Conservation (phyloP, 2,888 invertebrate species). For the Gisinianus flammeolus region DNA sequence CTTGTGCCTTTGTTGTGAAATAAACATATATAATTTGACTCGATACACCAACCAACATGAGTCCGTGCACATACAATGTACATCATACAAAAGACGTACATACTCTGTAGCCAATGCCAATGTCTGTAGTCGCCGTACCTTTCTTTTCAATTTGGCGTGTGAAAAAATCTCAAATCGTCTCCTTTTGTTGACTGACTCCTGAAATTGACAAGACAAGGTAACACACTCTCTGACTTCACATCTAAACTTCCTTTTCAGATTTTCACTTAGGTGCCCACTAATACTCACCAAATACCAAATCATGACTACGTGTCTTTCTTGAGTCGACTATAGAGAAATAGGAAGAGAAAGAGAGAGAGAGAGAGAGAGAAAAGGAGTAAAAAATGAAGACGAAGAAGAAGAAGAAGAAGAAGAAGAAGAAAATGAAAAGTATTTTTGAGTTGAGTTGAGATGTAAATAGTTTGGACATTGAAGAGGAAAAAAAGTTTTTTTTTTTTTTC, state of each 20-base stretch:
- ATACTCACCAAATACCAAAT: not conserved
- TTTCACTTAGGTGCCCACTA: not conserved
- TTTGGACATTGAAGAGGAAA: not conserved
- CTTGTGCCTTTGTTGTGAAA: not conserved
- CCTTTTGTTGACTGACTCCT: slow-evolving; percentile 18
- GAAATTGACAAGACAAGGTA: slow-evolving; percentile 24
- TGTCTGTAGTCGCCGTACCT: not conserved
- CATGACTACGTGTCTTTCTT: too few relatives aligned
- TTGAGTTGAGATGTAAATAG: not conserved
- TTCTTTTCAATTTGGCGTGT: slow-evolving; percentile 11
- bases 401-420: slow-evolving; percentile 4
- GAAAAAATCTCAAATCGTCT: slow-evolving; percentile 6
- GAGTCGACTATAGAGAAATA: not conserved
- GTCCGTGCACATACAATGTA: not conserved
- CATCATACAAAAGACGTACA: not conserved
- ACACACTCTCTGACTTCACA: not conserved
- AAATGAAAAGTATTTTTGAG: not conserved
- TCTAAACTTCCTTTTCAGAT: not conserved
- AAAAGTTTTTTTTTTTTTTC: too few relatives aligned
- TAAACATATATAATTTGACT: not conserved
- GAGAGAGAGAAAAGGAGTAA: not conserved
- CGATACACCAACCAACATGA: not conserved
- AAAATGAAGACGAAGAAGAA: slow-evolving; percentile 10
- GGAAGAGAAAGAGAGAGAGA: not conserved
- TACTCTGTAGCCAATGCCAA: too few relatives aligned